Evolutionary conservation across 2,113 vertebrate species (phyloP).

Genomic region (Neogobius melanostomus): DNA sequence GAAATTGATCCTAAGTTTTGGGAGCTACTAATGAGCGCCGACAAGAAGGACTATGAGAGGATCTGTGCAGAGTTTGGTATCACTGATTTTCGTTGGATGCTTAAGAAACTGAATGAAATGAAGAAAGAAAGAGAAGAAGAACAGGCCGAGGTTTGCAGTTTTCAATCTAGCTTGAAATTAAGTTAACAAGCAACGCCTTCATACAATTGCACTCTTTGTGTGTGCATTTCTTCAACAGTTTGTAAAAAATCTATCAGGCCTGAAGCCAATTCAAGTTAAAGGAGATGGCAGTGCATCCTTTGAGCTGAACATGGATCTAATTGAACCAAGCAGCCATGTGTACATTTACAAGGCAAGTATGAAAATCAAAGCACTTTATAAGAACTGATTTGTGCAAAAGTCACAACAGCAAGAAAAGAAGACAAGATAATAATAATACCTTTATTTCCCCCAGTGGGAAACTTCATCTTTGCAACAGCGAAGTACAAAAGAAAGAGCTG

Average conservation of each 20-base stretch:
- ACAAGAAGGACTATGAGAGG: constrained; percentile 85
- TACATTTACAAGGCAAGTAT: constrained; percentile 84
- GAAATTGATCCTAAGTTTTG: constrained; percentile 79
- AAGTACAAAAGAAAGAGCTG: too few relatives aligned
- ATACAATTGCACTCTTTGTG: neutral
- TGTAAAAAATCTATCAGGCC: constrained; percentile 71
- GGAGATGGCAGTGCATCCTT: constrained; percentile 74
- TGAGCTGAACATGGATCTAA: constrained; percentile 83
- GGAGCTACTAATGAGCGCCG: constrained; percentile 82
- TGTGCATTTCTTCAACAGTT: constrained; percentile 66
- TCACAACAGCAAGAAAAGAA: too few relatives aligned
- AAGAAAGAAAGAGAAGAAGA: constrained; percentile 76
- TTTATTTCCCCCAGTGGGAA: too few relatives aligned
- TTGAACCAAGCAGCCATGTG: constrained; percentile 75
- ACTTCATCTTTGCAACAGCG: too few relatives aligned
- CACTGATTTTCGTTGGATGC: constrained; percentile 85
- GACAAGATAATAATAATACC: too few relatives aligned
- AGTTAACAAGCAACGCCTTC: neutral
- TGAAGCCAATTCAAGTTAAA: constrained; percentile 76
- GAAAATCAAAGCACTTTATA: neutral
- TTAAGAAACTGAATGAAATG: constrained; percentile 82
- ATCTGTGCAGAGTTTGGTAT: constrained; percentile 85
- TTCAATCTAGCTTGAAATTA: neutral
- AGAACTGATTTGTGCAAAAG: neutral
- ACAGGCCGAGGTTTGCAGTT: constrained; percentile 74